A percentile compares a stretch with the other conserved stretches of the same genome.
These are phyloP conservation scores for Macrophya alboannulata DNA, from an alignment of 2,888 invertebrate species.

Conservation along the genomic window DNA sequence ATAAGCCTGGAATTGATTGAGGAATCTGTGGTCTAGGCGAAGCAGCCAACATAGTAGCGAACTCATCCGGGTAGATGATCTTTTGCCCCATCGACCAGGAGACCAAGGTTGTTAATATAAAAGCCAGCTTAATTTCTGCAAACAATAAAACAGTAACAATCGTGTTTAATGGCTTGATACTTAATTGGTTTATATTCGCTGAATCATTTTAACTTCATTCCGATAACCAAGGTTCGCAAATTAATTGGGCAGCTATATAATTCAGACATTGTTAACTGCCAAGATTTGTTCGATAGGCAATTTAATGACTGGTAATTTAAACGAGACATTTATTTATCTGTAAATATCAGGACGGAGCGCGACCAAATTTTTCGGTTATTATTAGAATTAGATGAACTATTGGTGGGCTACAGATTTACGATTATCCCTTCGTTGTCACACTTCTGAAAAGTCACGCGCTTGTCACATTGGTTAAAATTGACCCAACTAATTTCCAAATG, in stretches of 20 bases:
- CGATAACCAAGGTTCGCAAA: not conserved
- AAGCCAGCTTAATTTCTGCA: slow-evolving; percentile 43
- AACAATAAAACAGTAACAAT: slow-evolving; percentile 7
- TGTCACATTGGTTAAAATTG: too few relatives aligned
- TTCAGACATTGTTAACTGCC: not conserved
- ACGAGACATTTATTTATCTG: not conserved
- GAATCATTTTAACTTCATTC: not conserved
- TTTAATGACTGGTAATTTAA: not conserved
- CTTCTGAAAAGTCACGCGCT: too few relatives aligned
- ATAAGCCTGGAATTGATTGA: not conserved
- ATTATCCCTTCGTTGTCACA: too few relatives aligned
- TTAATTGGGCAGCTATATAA: not conserved
- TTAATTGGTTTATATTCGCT: not conserved
- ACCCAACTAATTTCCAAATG: too few relatives aligned
- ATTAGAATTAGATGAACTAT: not conserved
- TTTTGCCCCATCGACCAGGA: slow-evolving; percentile 59
- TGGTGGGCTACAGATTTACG: too few relatives aligned
- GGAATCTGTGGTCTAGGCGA: not conserved
- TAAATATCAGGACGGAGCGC: not conserved
- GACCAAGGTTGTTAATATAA: slow-evolving; percentile 60
- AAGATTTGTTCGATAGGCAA: not conserved
- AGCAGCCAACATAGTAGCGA: slow-evolving; percentile 51
- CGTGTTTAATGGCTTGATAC: not conserved
- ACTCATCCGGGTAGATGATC: slow-evolving; percentile 68
- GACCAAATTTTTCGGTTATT: not conserved